Percentiles rank a stretch among this genome's conserved stretches.
Evolutionary conservation across 2,113 vertebrate genomes (phyloP).

Genomic region (Nycticryphes semicollaris): DNA sequence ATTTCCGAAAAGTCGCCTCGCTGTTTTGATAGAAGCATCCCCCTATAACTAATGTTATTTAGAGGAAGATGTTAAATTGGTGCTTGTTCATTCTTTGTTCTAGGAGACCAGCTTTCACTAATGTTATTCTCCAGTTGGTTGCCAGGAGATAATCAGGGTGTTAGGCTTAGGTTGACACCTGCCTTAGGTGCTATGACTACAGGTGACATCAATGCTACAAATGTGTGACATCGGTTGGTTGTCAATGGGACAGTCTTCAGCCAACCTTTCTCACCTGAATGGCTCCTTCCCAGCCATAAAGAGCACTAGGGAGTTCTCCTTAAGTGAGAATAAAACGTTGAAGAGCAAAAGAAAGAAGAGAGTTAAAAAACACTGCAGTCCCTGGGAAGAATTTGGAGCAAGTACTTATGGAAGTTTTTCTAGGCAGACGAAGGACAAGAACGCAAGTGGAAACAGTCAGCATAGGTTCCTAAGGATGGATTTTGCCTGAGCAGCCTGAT

Average conservation of each 20-base stretch:
- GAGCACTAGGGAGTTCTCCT: not conserved
- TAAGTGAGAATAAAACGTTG: not conserved
- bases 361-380: not conserved
- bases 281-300: not conserved
- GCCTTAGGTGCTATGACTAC: not conserved
- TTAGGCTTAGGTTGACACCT: not conserved
- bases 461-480: not conserved
- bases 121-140: not conserved
- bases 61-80: not conserved
- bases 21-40: constrained; percentile 29
- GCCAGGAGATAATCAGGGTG: constrained; percentile 11
- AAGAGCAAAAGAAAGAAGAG: not conserved
- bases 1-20: constrained; percentile 30
- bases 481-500: not conserved
- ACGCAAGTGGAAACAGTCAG: fast-evolving
- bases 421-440: not conserved
- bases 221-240: not conserved
- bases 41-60: constrained; percentile 3
- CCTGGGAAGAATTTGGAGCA: not conserved
- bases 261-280: not conserved
- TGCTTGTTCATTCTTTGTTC: not conserved
- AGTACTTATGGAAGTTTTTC: not conserved
- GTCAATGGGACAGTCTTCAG: not conserved
- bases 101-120: not conserved
- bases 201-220: not conserved